Evolutionary conservation across 2,888 invertebrate species (phyloP), one percentile per base, ranked within the genome.

Genomic region (Trissoscelio sp.): DNA sequence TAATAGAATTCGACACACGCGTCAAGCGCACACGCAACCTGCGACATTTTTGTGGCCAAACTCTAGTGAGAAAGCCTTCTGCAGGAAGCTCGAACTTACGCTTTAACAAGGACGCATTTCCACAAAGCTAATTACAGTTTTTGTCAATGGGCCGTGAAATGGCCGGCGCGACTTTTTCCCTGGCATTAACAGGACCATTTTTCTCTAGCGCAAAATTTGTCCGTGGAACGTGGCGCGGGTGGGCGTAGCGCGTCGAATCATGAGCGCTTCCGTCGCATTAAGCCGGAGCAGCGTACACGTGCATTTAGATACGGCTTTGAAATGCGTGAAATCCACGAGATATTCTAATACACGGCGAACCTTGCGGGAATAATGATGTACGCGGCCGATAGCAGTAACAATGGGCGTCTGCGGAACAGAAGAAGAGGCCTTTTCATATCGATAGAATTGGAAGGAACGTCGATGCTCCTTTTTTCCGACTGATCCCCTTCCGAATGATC

Each of bases 361-460:
- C 66, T 48, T 16, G 48, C 58, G 75, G 57, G 57, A 58, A 75
- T 75, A 55, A 75, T 66, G 55, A 78, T 78, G 70, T 70, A 64
- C 48, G 39, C 31, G 69, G 39, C 62, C 57, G 74, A 78, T 73
- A 73, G 60, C 62, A 53, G 48, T 28, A 75, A 70, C 74, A 69
- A 78, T 73, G 72, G 77, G 28, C 67, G 37, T 64, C 46, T 51
- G 28, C 69, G 64, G 64, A 37, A 12, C 3, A 28, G 28, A 28
- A 28, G 28, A 55, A 66, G 67, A 67, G 60, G 62, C 37, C 39
- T 64, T 66, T 77, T 75, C 69, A 66, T 70, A 64, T 57, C 53
- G 81, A 82, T 64, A 67, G 67, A 79, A 83, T 80, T 82, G 73
- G 67, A 78, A 6, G 69, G 42, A 37, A 24, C 31, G 46, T 69